Percentiles rank a stretch among this genome's conserved stretches.
These are phyloP conservation scores for Drosophila melanogaster DNA, from an alignment of 1,140 invertebrate species.

Conservation along the genomic window DNA sequence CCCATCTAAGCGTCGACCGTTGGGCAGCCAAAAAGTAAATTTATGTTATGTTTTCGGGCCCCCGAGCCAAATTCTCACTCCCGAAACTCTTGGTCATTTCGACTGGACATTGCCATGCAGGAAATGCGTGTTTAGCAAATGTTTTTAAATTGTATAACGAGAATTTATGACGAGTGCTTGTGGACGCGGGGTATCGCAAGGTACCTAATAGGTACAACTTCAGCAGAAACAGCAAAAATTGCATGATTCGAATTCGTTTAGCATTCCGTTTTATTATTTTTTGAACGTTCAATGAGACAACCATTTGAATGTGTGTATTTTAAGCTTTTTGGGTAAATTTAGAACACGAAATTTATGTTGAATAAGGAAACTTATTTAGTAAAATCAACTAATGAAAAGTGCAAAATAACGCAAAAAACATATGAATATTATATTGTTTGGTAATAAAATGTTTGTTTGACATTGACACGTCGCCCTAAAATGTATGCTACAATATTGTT, in stretches of 20 bases:
- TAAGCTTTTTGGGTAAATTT: neutral
- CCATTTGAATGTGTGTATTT: slow-evolving; percentile 27
- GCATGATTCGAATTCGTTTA: slow-evolving; percentile 81
- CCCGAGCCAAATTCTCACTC: slow-evolving; percentile 37
- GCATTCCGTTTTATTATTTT: slow-evolving; percentile 60
- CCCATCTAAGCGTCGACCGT: slow-evolving; percentile 38
- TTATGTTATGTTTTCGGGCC: slow-evolving; percentile 65
- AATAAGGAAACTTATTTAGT: neutral
- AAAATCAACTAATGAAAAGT: neutral
- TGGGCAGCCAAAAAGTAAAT: slow-evolving; percentile 71
- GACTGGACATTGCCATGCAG: slow-evolving; percentile 60
- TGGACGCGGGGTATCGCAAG: slow-evolving; percentile 44
- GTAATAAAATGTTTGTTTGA: neutral
- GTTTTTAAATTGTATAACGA: slow-evolving; percentile 83
- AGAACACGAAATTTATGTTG: neutral
- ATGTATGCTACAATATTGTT: neutral
- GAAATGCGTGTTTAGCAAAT: slow-evolving; percentile 83
- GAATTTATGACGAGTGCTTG: slow-evolving; percentile 72
- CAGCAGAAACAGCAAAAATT: slow-evolving; percentile 53
- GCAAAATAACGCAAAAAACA: neutral
- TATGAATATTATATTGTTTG: neutral
- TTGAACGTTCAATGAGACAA: slow-evolving; percentile 39
- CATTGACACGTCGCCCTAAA: neutral
- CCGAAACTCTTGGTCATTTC: slow-evolving; percentile 13
- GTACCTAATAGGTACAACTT: slow-evolving; percentile 29